Percentiles rank a stretch among this genome's conserved stretches.
Conservation (phyloP, 2,888 invertebrate genomes). For the Andrena bicolor region DNA sequence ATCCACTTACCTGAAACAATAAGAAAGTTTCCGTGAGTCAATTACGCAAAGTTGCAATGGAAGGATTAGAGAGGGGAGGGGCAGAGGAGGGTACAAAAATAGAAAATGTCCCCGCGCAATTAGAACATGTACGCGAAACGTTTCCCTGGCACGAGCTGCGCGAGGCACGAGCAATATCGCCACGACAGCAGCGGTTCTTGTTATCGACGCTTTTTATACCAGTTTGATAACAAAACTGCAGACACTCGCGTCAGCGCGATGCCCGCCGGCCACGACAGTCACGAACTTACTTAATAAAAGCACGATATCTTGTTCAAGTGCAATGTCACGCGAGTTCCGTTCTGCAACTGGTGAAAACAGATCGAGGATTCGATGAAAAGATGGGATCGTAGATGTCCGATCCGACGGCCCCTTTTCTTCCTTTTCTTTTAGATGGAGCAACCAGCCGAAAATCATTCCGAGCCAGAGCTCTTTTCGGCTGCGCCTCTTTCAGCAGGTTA, state of each 20-base stretch:
- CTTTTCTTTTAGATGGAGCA: background rate
- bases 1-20: slow-evolving; percentile 63
- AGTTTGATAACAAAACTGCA: slow-evolving; percentile 45
- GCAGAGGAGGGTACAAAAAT: too few species aligned
- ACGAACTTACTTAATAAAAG: slow-evolving; percentile 20
- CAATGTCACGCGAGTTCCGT: slow-evolving; percentile 31
- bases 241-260: slow-evolving; percentile 30
- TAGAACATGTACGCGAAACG: background rate
- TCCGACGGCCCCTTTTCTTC: background rate
- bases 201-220: slow-evolving; percentile 36
- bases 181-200: slow-evolving; percentile 17
- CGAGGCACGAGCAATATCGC: background rate
- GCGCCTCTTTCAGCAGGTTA: background rate
- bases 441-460: background rate
- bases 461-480: background rate
- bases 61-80: too few species aligned
- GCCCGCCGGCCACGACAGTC: background rate
- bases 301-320: slow-evolving; percentile 45
- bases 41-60: background rate
- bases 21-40: slow-evolving; percentile 24
- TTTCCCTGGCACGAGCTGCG: background rate
- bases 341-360: background rate
- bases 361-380: background rate
- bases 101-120: background rate
- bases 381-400: background rate